Base-by-base conservation (phyloP, 2,797 vertebrate genomes). In the Steatocranus sp. region DNA sequence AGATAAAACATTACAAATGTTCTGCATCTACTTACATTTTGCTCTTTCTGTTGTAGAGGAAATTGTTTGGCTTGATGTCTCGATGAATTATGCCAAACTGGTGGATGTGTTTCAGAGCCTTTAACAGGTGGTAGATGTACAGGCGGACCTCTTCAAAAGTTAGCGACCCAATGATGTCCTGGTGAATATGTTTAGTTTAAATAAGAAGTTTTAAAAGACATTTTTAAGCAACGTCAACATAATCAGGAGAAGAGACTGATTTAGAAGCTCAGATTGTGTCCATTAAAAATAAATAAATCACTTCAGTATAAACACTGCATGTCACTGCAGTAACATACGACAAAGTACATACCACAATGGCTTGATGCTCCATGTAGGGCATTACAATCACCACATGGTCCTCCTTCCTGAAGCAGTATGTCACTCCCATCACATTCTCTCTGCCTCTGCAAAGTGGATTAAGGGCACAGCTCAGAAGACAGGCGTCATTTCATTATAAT, bases 331-430 rank as follows among this genome's bases (percentile, higher is more conserved):
- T 48, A n/a, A 30, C 17, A 11, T 32, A 11, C 8, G 23, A 80
- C 11, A 43, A 25, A 8, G 25, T 23, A 63, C 83, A 91, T 94
- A 99, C 99, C 95, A 97, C 93, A 93, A 99, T 98, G 30, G 97
- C 94, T 89, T 98, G 97, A 80, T 99, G 98, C 81, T 98, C 98
- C 95, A 99, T 94, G 88, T 98, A 99, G 0, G 99, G 98, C 99
- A 99, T 99, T 76, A 98, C 97, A 84, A 99, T 98, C 91, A 99
- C 98, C 83, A 98, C 97, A 1, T 99, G 97, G 87, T 99, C 98
- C 27, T 99, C 97, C 79, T 97, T 98, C 92, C 99, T 97, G 92
- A 98, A 98, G 96, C 99, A 99, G 83, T 97, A 99, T 5, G 97
- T 98, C 84, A 98, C 97, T 86, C 98, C 98, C 95, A 99, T 99